Conservation (phyloP, 53 echinoderm and acorn worm genomes). For the Arbacia lixula region DNA sequence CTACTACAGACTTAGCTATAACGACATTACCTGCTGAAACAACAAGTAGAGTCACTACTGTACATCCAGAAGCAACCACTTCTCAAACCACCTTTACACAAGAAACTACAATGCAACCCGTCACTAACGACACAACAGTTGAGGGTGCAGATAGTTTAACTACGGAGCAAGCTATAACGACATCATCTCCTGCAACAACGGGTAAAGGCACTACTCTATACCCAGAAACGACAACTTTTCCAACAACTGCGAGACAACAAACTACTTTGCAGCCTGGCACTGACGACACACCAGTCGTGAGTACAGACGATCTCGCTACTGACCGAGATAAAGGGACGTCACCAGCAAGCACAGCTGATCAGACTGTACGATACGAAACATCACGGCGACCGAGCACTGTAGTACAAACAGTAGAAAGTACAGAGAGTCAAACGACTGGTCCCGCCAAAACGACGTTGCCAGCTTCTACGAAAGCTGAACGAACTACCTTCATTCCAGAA, state of each 20-base stretch:
- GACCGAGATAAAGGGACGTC: too few relatives aligned
- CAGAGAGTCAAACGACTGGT: neutral
- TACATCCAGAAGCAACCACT: neutral
- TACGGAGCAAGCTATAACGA: neutral
- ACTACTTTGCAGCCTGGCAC: neutral
- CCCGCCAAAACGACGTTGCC: neutral
- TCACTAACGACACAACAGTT: neutral
- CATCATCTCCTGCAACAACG: neutral
- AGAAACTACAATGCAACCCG: neutral
- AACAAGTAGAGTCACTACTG: neutral
- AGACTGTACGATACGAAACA: neutral
- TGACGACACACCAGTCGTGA: neutral
- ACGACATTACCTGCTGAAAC: too few relatives aligned
- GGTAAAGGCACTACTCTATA: neutral
- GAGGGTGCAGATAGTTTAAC: neutral
- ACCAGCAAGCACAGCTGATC: neutral
- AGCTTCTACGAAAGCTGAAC: neutral
- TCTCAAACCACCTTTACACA: neutral
- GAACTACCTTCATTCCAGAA: neutral
- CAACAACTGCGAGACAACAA: neutral
- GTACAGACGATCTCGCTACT: too few relatives aligned
- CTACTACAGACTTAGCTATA: too few relatives aligned
- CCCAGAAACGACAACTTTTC: neutral
- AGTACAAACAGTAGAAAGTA: neutral
- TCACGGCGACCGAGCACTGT: neutral